Base-by-base conservation (phyloP, 2,888 invertebrate genomes). In the Argynnis bischoffii region DNA sequence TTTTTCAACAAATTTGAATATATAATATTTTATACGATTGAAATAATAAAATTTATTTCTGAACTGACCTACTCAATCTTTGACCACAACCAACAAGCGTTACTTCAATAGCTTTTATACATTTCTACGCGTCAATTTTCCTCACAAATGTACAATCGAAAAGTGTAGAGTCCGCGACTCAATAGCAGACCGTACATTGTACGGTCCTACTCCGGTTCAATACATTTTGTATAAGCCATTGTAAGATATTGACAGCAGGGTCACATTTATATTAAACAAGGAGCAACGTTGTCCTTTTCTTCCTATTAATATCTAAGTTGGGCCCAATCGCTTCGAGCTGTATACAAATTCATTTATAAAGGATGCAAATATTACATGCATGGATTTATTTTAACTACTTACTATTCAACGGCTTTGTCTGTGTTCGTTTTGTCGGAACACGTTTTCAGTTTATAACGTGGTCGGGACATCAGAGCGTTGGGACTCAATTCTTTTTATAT, bases 151-250 rank as follows among this genome's bases (percentile, higher is more conserved):
- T 59, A 48, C 57, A 47, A 57, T 47, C 57, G 47, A 57, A 53
- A 26, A 59, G 47, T 59, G 53, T 65, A 35, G 51, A 50, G 35
- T 50, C 41, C 50, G 16, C 18, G 35, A 11, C 14, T 3, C 2
- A 53, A 26, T 50, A 18, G 57, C 18, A 3, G 48, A 26, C 26
- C 14, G 14, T 18, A 11, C 21, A 54, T 35, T 59, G 31, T 54
- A 64, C 26, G 35, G 21, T 35, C 21, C 55, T 47, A 18, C 31
- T 41, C 48, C 21, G 26, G 60, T 64, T 64, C 60, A 53, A 68
- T 68, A 64, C 64, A 64, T 68, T 68, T 68, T 68, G 64, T 68
- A 68, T 68, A 54, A 57, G 64, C 64, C 55, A 59, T 64, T 61
- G 68, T 64, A 60, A 64, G 53, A 41, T 59, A 64, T 67, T 56